Evolutionary conservation across 1,140 invertebrate genomes (phyloP).

Genomic region (Heliconius himera): DNA sequence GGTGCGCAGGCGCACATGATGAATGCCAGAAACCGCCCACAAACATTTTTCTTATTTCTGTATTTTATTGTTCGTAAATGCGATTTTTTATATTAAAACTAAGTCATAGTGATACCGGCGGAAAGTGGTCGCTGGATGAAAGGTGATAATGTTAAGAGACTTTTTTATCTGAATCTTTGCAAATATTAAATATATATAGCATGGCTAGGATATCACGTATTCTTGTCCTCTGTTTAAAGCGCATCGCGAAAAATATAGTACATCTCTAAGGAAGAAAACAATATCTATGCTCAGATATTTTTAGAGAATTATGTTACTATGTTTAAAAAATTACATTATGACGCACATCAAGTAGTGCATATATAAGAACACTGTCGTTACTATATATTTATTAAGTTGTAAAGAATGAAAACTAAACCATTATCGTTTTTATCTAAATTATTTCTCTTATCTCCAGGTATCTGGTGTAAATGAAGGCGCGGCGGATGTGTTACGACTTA

Average conservation of each 20-base stretch:
- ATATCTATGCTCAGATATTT: not conserved
- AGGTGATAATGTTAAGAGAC: too few relatives aligned
- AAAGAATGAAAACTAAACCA: slow-evolving; percentile 24
- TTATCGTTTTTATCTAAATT: slow-evolving; percentile 34
- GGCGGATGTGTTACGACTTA: not conserved
- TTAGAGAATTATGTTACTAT: not conserved
- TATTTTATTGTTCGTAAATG: slow-evolving; percentile 3
- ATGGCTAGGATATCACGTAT: too few relatives aligned
- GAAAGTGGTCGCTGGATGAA: too few relatives aligned
- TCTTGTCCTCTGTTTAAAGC: too few relatives aligned
- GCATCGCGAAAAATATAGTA: too few relatives aligned
- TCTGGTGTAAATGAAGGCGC: slow-evolving; percentile 24
- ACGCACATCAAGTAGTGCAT: not conserved
- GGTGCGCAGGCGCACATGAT: slow-evolving; percentile 56
- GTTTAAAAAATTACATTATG: not conserved
- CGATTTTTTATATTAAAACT: not conserved
- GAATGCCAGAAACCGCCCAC: slow-evolving; percentile 68
- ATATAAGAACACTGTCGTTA: not conserved
- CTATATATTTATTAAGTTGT: not conserved
- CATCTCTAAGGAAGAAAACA: too few relatives aligned
- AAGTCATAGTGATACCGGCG: not conserved
- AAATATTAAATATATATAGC: too few relatives aligned
- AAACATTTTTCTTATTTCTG: slow-evolving; percentile 37
- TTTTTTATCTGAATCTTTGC: too few relatives aligned
- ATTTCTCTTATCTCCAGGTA: slow-evolving; percentile 32